These are phyloP conservation scores for Galeruca laticollis DNA, from an alignment of 2,888 invertebrate genomes.

Conservation along the genomic window DNA sequence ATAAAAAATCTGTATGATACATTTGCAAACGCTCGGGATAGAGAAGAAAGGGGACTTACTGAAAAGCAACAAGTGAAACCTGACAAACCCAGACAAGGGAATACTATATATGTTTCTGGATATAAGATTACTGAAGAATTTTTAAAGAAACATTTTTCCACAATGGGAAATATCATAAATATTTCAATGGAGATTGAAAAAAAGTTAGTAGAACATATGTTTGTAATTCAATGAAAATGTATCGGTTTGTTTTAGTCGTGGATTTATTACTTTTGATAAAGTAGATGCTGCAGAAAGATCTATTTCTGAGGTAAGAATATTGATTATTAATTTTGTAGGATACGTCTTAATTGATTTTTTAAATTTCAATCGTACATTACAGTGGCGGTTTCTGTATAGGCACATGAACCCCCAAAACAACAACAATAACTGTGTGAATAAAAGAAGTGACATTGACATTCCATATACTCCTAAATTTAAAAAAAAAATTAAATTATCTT, in stretches of 20 bases:
- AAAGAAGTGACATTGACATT: too few species aligned
- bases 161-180: slow-evolving; percentile 82
- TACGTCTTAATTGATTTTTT: too few species aligned
- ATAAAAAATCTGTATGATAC: slow-evolving; percentile 82
- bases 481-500: too few species aligned
- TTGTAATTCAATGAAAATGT: slow-evolving; percentile 9
- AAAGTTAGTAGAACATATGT: slow-evolving; percentile 69
- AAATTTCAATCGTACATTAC: too few species aligned
- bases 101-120: slow-evolving; percentile 86
- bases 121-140: slow-evolving; percentile 85
- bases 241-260: slow-evolving; percentile 74
- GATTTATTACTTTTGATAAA: slow-evolving; percentile 93
- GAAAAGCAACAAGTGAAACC: slow-evolving; percentile 69
- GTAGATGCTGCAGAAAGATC: slow-evolving; percentile 88
- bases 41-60: slow-evolving; percentile 72
- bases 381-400: too few species aligned
- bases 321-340: slow-evolving; percentile 8
- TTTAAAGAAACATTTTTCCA: slow-evolving; percentile 79
- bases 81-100: slow-evolving; percentile 80
- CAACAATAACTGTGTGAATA: too few species aligned
- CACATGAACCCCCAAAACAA: too few species aligned
- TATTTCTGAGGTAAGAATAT: slow-evolving; percentile 74
- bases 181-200: slow-evolving; percentile 88
- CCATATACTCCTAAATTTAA: too few species aligned
- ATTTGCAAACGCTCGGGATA: slow-evolving; percentile 77